phyloP scores from a whole-genome alignment of 2,797 vertebrate genomes.

The Pseudochaenichthys georgianus region DNA sequence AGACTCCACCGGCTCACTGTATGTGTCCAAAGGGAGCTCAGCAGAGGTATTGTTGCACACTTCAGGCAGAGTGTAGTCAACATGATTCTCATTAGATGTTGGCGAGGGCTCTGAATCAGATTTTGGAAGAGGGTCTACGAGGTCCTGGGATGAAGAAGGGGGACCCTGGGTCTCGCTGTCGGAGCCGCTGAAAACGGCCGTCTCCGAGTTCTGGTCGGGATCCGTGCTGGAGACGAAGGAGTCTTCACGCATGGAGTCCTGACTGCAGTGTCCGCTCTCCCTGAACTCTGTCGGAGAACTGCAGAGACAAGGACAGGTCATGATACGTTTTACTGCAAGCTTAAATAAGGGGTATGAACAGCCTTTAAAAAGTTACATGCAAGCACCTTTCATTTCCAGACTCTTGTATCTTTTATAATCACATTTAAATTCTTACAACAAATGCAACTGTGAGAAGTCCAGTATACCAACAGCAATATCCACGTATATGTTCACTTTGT shows the following conservation, averaged over 20 bases:
- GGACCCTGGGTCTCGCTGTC: constrained; percentile 66
- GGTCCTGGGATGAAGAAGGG: constrained; percentile 24
- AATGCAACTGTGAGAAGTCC: too few relatives aligned
- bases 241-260: constrained; percentile 83
- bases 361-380: too few relatives aligned
- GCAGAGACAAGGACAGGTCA: constrained; percentile 9
- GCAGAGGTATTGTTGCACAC: not conserved
- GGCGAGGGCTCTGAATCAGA: constrained; percentile 30
- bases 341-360: not conserved
- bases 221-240: constrained; percentile 75
- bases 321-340: not conserved
- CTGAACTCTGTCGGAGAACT: constrained; percentile 62
- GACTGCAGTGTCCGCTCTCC: constrained; percentile 77
- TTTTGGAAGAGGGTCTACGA: constrained; percentile 13
- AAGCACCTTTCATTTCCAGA: too few relatives aligned
- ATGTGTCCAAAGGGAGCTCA: constrained; percentile 7
- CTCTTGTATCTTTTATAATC: too few relatives aligned
- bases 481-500: too few relatives aligned
- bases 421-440: too few relatives aligned
- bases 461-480: too few relatives aligned
- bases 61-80: constrained; percentile 3
- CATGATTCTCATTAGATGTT: constrained; percentile 10
- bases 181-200: constrained; percentile 66
- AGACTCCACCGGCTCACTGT: constrained; percentile 8
- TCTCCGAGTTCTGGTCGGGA: constrained; percentile 72